A percentile compares a stretch with the other conserved stretches of the same genome.
phyloP scores from a whole-genome alignment of 2,113 vertebrate genomes.

The Synchiropus splendidus region DNA sequence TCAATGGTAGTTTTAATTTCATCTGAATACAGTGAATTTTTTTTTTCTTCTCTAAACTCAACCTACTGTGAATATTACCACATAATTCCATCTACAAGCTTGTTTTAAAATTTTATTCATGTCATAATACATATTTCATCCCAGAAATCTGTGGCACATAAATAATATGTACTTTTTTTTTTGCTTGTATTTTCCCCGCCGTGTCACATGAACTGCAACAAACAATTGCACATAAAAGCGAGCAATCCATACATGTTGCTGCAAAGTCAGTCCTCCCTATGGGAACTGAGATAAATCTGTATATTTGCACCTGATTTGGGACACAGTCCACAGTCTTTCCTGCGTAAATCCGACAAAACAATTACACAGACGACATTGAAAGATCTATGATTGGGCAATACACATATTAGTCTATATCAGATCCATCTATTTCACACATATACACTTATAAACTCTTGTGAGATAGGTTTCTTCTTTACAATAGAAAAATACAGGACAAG shows the following conservation, averaged over 20 bases:
- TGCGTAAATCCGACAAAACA: constrained; percentile 35
- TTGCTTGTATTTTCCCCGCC: constrained; percentile 46
- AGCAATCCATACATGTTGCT: constrained; percentile 14
- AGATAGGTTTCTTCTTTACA: constrained; percentile 45
- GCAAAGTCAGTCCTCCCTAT: constrained; percentile 17
- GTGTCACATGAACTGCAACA: constrained; percentile 44
- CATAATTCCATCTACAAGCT: too few relatives aligned
- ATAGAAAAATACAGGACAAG: constrained; percentile 72
- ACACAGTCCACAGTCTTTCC: constrained; percentile 17
- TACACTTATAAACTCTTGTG: constrained; percentile 53
- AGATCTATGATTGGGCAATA: constrained; percentile 54
- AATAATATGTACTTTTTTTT: constrained; percentile 60
- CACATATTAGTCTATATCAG: constrained; percentile 52
- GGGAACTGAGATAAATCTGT: constrained; percentile 37
- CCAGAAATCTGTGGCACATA: constrained; percentile 60
- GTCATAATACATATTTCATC: constrained; percentile 50
- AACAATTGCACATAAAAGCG: constrained; percentile 51
- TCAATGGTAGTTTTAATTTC: too few relatives aligned
- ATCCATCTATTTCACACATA: constrained; percentile 61
- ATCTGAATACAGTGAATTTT: too few relatives aligned
- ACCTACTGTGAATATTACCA: not conserved
- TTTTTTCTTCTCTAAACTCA: too few relatives aligned
- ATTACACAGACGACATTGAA: constrained; percentile 49
- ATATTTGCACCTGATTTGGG: constrained; percentile 33
- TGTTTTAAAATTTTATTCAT: constrained; percentile 63